Percentiles rank a stretch among this genome's conserved stretches.
Evolutionary conservation across 2,888 invertebrate genomes (phyloP).

Genomic region (Metallyticus violacea): DNA sequence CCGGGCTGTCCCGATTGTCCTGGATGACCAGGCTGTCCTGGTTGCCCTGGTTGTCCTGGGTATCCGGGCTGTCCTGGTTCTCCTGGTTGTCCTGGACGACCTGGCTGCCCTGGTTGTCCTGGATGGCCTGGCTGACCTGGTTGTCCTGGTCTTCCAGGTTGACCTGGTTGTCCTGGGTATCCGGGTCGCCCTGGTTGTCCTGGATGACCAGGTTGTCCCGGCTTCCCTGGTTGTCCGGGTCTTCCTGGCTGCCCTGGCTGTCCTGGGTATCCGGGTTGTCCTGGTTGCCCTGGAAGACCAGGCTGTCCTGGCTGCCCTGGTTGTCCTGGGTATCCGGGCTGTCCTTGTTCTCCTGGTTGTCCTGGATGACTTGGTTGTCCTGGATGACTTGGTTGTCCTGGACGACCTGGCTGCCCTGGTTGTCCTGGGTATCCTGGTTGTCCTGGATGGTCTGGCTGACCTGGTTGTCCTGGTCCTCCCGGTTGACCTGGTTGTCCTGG

Average conservation of each 20-base stretch:
- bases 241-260: background rate
- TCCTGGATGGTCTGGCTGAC: background rate
- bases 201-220: background rate
- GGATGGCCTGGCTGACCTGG: background rate
- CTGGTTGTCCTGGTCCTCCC: background rate
- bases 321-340: background rate
- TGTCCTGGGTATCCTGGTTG: background rate
- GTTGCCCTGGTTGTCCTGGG: background rate
- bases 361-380: background rate
- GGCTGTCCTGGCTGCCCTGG: background rate
- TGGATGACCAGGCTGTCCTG: background rate
- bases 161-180: background rate
- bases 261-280: background rate
- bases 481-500: background rate
- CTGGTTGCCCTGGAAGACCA: background rate
- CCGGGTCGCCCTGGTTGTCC: background rate
- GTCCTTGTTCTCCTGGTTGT: background rate
- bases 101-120: background rate
- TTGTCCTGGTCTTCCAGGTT: background rate
- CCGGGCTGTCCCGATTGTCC: background rate
- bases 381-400: background rate
- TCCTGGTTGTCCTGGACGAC: background rate
- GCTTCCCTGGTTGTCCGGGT: background rate
- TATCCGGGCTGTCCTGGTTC: background rate
- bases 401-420: background rate